A percentile compares a stretch with the other conserved stretches of the same genome.
Evolutionary conservation across 2,113 vertebrate genomes (phyloP).

Genomic region (Dicaeum eximium): DNA sequence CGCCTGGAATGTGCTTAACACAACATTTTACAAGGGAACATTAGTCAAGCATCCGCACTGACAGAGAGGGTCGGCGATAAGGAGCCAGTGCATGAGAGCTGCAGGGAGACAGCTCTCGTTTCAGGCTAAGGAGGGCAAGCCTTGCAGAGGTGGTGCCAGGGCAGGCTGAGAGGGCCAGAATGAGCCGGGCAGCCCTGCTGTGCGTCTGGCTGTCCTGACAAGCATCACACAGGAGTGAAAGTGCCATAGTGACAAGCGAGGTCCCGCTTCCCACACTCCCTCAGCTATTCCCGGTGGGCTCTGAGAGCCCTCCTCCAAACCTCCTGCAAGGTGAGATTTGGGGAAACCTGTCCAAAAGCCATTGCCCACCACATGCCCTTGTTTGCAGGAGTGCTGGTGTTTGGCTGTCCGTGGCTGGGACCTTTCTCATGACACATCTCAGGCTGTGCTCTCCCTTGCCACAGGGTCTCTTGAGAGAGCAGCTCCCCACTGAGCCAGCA

Average conservation of each 20-base stretch:
- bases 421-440: background rate
- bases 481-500: background rate
- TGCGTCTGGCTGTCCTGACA: background rate
- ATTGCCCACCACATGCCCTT: background rate
- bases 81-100: slow-evolving; percentile 25
- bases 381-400: background rate
- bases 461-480: background rate
- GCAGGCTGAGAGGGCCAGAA: background rate
- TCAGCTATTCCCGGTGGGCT: background rate
- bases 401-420: rapidly evolving
- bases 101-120: background rate
- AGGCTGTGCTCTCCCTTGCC: background rate
- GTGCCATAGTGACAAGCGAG: rapidly evolving
- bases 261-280: rapidly evolving
- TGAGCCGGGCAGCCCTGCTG: background rate
- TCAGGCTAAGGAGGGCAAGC: background rate
- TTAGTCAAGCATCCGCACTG: slow-evolving; percentile 63
- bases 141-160: background rate
- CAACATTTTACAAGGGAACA: slow-evolving; percentile 69
- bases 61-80: slow-evolving; percentile 44
- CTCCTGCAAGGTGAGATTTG: background rate
- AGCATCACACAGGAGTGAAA: background rate
- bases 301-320: background rate
- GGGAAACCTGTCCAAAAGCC: background rate
- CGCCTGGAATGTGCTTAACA: slow-evolving; percentile 66